Evolutionary conservation across 1,140 invertebrate genomes (phyloP), one percentile per base, ranked within the genome.

Genomic region (Camponotus floridanus): DNA sequence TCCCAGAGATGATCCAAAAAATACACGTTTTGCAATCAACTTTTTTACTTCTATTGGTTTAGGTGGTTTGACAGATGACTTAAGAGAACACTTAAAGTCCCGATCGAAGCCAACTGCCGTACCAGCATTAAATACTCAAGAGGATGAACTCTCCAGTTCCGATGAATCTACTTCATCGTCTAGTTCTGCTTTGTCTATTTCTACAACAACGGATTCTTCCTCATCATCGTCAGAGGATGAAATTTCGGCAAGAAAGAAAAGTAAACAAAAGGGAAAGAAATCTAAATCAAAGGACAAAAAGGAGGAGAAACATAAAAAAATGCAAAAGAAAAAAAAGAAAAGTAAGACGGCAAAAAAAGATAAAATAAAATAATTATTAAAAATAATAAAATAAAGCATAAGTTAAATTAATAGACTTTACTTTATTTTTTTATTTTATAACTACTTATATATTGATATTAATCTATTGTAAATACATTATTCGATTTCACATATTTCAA

Each of bases 41-140:
- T 99, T 99, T 95, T 99, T 99, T 93, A 99, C 99, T 0, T 98
- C 99, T 0, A 99, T 99, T 94, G 99, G 99, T 90, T 95, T 99
- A 26, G 99, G 99, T 79, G 99, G 99, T 0, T 95, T 99, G 0
- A 99, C 99, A 0, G 98, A 99, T 96, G 98, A 98, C 92, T 95
- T 99, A 18, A 95, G 98, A 79, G 98, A 99, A 92, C 98, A 99
- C 95, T 95, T 99, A 55, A 99, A 99, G 93, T 96, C 96, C 36
- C 88, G 89, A 39, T 93, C 93, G 7, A 94, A 94, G 68, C 85
- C 91, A 11, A 71, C 71, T 31, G 42, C 81, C 36, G 68, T 86
- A 9, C 87, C 90, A 26, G n/a, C 73, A 31, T 21, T 91, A 5
- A 80, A 57, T 80, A 59, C 86, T 55, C 79, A 89, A 61, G 9